Base-by-base conservation (phyloP, 1,140 invertebrate species). In the Leguminivora glycinivorella region DNA sequence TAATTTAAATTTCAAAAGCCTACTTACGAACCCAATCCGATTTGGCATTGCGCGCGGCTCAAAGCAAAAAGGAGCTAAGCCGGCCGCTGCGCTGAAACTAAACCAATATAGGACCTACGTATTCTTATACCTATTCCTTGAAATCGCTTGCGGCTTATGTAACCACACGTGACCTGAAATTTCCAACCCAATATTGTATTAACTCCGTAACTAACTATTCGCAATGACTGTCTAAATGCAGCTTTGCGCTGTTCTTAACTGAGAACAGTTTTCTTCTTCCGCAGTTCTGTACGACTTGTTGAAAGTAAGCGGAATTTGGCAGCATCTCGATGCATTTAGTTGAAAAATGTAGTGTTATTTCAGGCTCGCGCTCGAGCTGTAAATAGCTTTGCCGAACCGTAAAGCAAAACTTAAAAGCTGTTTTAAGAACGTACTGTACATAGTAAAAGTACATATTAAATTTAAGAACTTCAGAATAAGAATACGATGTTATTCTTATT, bases 81-180 rank as follows among this genome's bases (percentile, higher is more conserved):
- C 81, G 70, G 71, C 73, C 77, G 80, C 72, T 77, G 80, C 74
- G 75, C 77, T 83, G 82, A 85, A 84, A 84, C 84, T 86, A 86
- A 86, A 83, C 84, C 83, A 84, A 84, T 86, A 86, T 86, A n/a
- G n/a, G n/a, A n/a, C n/a, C n/a, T n/a, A 84, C 83, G 26, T 26
- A 52, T 52, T 52, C 7, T 52, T 22, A 22, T 52, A 52, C 17
- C 19, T 63, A 63, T 63, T 86, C 84, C 82, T 84, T 83, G 81
- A 83, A 86, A 86, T 83, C 75, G 63, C 75, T 56, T 29, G 24
- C 68, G 47, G 80, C 76, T 84, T 84, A 83, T 76, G 78, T 81
- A 84, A 81, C 14, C 72, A 79, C 74, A 83, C 81, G 83, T 86
- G 84, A 84, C 83, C 73, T 67, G 67, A 34, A 70, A 68, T 70